Base-by-base conservation (phyloP, 2,888 invertebrate species). In the Mythimna loreyi region DNA sequence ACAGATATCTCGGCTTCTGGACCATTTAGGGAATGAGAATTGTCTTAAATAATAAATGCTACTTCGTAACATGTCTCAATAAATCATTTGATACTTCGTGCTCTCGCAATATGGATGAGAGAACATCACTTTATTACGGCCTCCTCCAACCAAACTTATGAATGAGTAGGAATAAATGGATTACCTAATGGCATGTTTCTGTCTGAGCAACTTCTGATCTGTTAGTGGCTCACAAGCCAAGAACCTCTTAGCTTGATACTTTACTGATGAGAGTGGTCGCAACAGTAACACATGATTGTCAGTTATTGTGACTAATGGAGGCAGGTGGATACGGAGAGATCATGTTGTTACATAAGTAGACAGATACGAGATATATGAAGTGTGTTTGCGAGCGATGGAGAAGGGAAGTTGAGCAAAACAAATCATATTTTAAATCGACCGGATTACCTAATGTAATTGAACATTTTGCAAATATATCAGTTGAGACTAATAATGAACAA, bases 21-120 rank as follows among this genome's bases (percentile, higher is more conserved):
- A 21, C 30, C n/a, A 67, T 55, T 52, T 30, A 23, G 23, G 25
- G 49, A 40, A 79, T 58, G 53, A 53, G 63, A 58, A 60, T 63
- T 60, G 36, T 49, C 23, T 50, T 74, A 23, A 60, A 79, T 79
- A 79, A 80, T 79, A 63, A 56, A 76, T 55, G 30, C 61, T 21
- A 55, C 36, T 49, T 47, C 58, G 49, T 53, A 74, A 63, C 21
- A 50, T 21, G 30, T 40, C 53, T 52, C 33, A 33, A 71, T 75
- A 78, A 58, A 65, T 74, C 25, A 58, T 58, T 60, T n/a, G 28
- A 53, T 70, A 43, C 45, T 45, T 40, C 45, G 53, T 69, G 28
- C 30, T 49, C 49, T 23, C 52, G 21, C 62, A 47, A 69, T 60
- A 63, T 60, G 58, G 33, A 61, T 36, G 47, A 36, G 45, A 53